These are phyloP conservation scores for human (Homo sapiens) DNA, from an alignment of 2,113 vertebrate genomes.

Conservation along the genomic window GRCh38 chr2:100011501-100012000, in stretches of 20 bases:
- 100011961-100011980: not conserved
- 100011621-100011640: not conserved
- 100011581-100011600: constrained; percentile 69
- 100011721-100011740: not conserved
- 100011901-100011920: not conserved
- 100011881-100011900: not conserved
- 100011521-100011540: constrained; percentile 79
- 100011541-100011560: constrained; percentile 78
- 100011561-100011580: constrained; percentile 80
- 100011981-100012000: not conserved
- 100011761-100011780: not conserved
- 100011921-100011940: not conserved
- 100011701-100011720: not conserved
- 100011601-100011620: constrained; percentile 34
- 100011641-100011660: not conserved
- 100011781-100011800: not conserved
- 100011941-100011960: not conserved
- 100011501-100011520: constrained; percentile 78
- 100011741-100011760: not conserved
- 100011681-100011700: not conserved
- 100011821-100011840: not conserved
- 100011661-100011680: not conserved
- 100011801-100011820: not conserved
- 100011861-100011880: not conserved
- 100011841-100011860: not conserved